A percentile compares a stretch with the other conserved stretches of the same genome.
These are phyloP conservation scores for Drosophila lutescens DNA, from an alignment of 2,888 invertebrate genomes.

Conservation along the genomic window DNA sequence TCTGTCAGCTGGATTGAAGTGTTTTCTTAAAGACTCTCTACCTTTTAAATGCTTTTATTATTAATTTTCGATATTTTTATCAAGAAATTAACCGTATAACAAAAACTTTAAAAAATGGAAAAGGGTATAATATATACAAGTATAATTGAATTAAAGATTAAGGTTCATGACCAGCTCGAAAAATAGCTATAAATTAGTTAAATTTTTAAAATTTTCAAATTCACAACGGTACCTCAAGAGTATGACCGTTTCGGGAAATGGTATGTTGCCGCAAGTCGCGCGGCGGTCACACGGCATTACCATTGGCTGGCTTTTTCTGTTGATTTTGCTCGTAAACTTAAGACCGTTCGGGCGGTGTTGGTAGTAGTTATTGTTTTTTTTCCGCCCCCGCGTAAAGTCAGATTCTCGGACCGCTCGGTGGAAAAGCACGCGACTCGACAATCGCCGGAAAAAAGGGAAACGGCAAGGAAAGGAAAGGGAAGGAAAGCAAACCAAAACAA, in stretches of 20 bases:
- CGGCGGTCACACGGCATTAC: conserved; percentile 1
- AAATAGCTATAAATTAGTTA: too few relatives aligned
- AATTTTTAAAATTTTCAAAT: neutral
- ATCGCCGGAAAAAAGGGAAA: conserved; percentile 3
- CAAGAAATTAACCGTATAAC: too few relatives aligned
- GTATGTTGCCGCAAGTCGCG: neutral
- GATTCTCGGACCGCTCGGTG: conserved; percentile 1
- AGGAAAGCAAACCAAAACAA: conserved; percentile 6
- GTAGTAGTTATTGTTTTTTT: conserved; percentile 8
- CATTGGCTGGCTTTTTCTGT: conserved; percentile 3
- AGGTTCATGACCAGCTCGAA: too few relatives aligned
- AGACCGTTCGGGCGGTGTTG: conserved; percentile 7
- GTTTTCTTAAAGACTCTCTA: neutral
- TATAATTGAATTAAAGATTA: too few relatives aligned
- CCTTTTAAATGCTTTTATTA: too few relatives aligned
- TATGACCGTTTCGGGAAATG: neutral
- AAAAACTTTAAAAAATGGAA: too few relatives aligned
- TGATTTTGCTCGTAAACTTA: conserved; percentile 1
- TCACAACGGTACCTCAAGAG: neutral
- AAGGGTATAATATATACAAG: too few relatives aligned
- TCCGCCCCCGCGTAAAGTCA: conserved; percentile 12
- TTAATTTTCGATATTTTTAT: too few relatives aligned
- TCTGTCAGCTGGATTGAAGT: neutral
- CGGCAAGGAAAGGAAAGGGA: neutral
- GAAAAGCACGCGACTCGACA: conserved; percentile 25